phyloP scores from a whole-genome alignment of 2,113 vertebrate genomes.

The Condylura cristata region DNA sequence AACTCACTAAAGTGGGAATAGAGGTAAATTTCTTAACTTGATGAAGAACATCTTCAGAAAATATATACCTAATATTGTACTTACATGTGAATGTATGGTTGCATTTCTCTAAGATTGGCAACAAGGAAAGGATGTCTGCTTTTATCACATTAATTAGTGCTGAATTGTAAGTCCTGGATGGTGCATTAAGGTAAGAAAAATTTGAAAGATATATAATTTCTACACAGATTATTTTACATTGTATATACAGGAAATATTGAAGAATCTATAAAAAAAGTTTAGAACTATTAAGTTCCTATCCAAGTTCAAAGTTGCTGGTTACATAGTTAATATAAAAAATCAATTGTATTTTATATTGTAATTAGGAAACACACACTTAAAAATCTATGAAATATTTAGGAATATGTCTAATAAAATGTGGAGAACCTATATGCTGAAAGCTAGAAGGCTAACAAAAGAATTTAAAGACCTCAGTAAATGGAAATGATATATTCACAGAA shows the following conservation, averaged over 20 bases:
- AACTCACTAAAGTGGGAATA: not conserved
- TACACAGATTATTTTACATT: not conserved
- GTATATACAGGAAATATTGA: not conserved
- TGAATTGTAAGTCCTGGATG: not conserved
- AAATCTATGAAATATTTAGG: not conserved
- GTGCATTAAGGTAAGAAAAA: not conserved
- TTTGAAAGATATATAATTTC: not conserved
- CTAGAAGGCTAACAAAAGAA: not conserved
- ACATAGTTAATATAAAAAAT: not conserved
- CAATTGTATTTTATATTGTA: not conserved
- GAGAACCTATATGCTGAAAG: not conserved
- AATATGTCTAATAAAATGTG: not conserved
- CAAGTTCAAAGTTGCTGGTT: not conserved
- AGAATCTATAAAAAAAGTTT: not conserved
- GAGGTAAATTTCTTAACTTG: not conserved
- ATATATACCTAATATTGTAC: not conserved
- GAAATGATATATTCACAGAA: not conserved
- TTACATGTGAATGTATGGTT: not conserved
- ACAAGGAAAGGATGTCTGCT: not conserved
- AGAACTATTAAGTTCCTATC: not conserved
- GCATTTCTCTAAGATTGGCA: not conserved
- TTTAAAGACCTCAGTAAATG: not conserved
- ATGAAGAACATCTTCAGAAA: not conserved
- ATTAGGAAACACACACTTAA: not conserved
- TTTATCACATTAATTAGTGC: not conserved